Percentiles rank a stretch among this genome's conserved stretches.
Conservation (phyloP, 2,113 vertebrate species). For the rabbit (Oryctolagus cuniculus) region mOryCun1.1 NC_091436.1:20914001-20914500, state of each 20-base stretch:
- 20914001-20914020: conserved; percentile 9
- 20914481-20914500: background rate
- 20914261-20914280: background rate
- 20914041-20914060: conserved; percentile 12
- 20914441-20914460: background rate
- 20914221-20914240: background rate
- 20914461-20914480: background rate
- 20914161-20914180: conserved; percentile 35
- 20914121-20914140: background rate
- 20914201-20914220: conserved; percentile 4
- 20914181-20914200: background rate
- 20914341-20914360: background rate
- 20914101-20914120: background rate
- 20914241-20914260: conserved; percentile 16
- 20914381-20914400: background rate
- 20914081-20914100: background rate
- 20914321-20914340: conserved; percentile 2
- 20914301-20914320: background rate
- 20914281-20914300: background rate
- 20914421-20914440: background rate
- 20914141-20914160: background rate
- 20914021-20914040: background rate
- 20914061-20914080: background rate
- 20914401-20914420: background rate
- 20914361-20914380: background rate